Evolutionary conservation across 2,888 invertebrate species (phyloP).

Genomic region (Nemurella pictetii): DNA sequence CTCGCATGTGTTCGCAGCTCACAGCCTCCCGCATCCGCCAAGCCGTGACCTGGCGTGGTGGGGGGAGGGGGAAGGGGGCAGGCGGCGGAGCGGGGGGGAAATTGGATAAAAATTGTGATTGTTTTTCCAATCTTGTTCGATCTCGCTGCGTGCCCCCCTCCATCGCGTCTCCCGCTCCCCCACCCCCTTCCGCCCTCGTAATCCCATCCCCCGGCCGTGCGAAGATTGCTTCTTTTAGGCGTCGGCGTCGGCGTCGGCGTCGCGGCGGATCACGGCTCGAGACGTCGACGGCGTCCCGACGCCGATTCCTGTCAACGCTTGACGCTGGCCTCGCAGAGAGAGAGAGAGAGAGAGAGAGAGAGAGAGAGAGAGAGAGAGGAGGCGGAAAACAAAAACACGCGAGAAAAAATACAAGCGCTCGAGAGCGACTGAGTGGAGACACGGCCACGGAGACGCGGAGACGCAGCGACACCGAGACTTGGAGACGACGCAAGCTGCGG

Average conservation of each 20-base stretch:
- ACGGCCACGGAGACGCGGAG: no score
- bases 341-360: no score
- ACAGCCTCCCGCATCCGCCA: no score
- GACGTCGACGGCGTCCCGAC: neutral
- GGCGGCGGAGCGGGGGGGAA: neutral
- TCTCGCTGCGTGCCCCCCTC: neutral
- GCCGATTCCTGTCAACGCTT: neutral
- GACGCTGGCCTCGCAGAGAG: neutral
- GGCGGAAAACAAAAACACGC: no score
- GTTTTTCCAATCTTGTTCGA: conserved; percentile 19
- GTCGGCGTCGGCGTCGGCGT: neutral
- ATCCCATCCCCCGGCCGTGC: neutral
- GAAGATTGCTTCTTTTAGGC: neutral
- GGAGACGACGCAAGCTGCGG: neutral
- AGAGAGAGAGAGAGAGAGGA: no score
- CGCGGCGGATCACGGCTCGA: neutral
- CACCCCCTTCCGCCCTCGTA: neutral
- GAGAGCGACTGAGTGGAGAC: no score
- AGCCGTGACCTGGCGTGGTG: neutral
- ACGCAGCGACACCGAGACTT: no score
- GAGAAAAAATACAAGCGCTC: no score
- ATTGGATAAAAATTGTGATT: conserved; percentile 27
- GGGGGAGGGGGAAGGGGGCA: neutral
- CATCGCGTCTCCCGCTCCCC: neutral
- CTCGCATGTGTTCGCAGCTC: neutral